A percentile compares a stretch with the other conserved stretches of the same genome.
These are phyloP conservation scores for Oryzias melastigma DNA, from an alignment of 2,113 vertebrate genomes.

Conservation along the genomic window DNA sequence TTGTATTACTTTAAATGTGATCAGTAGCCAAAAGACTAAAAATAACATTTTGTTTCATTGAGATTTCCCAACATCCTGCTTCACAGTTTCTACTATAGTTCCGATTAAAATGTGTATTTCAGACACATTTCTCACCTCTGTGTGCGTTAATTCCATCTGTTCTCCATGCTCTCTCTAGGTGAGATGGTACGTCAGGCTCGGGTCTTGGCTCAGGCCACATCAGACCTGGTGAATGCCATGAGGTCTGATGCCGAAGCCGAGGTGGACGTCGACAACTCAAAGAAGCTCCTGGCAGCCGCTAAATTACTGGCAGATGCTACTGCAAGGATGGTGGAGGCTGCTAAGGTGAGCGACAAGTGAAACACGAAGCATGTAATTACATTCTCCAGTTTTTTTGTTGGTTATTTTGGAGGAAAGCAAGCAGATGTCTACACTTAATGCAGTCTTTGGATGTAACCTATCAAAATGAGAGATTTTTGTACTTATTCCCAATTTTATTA, in stretches of 20 bases:
- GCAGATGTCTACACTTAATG: no score
- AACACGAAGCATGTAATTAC: not conserved
- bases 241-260: constrained; percentile 94
- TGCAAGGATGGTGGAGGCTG: constrained; percentile 97
- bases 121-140: not conserved
- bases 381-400: not conserved
- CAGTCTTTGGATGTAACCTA: no score
- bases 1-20: no score
- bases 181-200: constrained; percentile 98
- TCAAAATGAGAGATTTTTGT: no score
- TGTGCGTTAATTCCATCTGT: no score
- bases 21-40: no score
- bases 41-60: no score
- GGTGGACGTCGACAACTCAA: constrained; percentile 95
- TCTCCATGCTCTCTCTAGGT: constrained; percentile 69
- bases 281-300: constrained; percentile 95
- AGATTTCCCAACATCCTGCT: no score
- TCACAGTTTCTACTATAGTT: no score
- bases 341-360: constrained; percentile 81
- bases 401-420: no score
- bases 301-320: constrained; percentile 96
- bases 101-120: not conserved
- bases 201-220: constrained; percentile 94
- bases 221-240: constrained; percentile 96
- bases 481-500: no score